Evolutionary conservation across 2,797 vertebrate species (phyloP), one percentile per base, ranked within the genome.

Genomic region (Oryzias dopingdopingensis): DNA sequence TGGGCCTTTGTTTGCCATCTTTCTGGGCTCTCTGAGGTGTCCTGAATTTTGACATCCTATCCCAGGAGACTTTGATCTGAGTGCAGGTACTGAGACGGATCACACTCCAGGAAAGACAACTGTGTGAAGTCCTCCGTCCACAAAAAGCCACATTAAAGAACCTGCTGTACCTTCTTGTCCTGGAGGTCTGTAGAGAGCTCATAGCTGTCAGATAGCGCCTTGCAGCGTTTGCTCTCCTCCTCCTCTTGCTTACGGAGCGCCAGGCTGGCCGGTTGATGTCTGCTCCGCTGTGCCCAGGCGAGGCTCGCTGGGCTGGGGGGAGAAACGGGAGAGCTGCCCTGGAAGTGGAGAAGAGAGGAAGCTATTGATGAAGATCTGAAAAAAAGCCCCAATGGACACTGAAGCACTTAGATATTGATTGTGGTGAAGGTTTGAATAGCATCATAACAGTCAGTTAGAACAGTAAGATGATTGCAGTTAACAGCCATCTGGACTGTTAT

Each of bases 171-270:
- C 94, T 95, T 95, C 90, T 96, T 96, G 82, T 96, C 94, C 87
- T 95, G 93, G 70, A 95, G 92, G 87, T 96, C 95, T 6, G 94
- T 94, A 76, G 95, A 96, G 80, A 96, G 93, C 88, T 96, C 95
- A 90, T 96, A 96, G 90, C 93, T 95, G 91, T 95, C 94, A 4
- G 94, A 95, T n/a, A 95, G 84, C n/a, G 93, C 93, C 84, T 94
- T 95, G 77, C 93, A 93, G 70, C 92, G 91, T 86, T 94, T 95
- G 88, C 93, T 94, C 77, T 95, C 94, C 81, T 96, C 94, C 82
- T 96, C 95, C 67, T 96, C 94, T 81, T 96, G 94, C 87, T 95
- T 96, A 65, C 95, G 94, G 71, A 95, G 90, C 63, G 94, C 94
- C 81, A 96, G 91, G 65, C 94, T 96, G 89, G 94, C 95, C 1